Percentiles rank a stretch among this genome's conserved stretches.
These are phyloP conservation scores for Lydus trimaculatus DNA, from an alignment of 2,888 invertebrate genomes.

Conservation along the genomic window DNA sequence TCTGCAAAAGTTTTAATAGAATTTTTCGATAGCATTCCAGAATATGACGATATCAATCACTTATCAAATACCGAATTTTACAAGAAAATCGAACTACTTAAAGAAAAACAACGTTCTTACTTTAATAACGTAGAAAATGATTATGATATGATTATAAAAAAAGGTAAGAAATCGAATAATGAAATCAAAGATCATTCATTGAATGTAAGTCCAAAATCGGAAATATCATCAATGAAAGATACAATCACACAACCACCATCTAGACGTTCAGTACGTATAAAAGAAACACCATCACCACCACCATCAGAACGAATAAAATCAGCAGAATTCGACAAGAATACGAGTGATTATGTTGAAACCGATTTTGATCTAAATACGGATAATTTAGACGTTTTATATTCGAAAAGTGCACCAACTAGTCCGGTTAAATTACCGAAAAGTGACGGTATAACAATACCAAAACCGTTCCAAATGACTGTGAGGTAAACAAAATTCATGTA, in stretches of 20 bases:
- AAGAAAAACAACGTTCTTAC: slow-evolving; percentile 67
- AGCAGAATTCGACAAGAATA: slow-evolving; percentile 43
- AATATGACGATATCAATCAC: slow-evolving; percentile 80
- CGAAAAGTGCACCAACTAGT: slow-evolving; percentile 68
- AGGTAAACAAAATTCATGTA: slow-evolving; percentile 61
- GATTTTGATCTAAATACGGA: slow-evolving; percentile 52
- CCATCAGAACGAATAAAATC: slow-evolving; percentile 45
- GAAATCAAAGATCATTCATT: slow-evolving; percentile 29
- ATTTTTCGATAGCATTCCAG: slow-evolving; percentile 81
- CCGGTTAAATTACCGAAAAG: slow-evolving; percentile 60
- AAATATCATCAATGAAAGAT: background rate
- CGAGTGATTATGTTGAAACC: slow-evolving; percentile 55
- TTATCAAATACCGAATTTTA: slow-evolving; percentile 79
- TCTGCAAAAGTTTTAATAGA: slow-evolving; percentile 70
- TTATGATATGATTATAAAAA: slow-evolving; percentile 42
- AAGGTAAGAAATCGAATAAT: too few relatives aligned
- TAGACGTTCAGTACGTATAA: slow-evolving; percentile 58
- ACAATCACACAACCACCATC: slow-evolving; percentile 50
- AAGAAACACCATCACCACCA: slow-evolving; percentile 46
- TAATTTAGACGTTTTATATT: slow-evolving; percentile 38
- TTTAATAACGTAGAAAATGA: slow-evolving; percentile 53
- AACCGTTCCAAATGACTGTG: slow-evolving; percentile 75
- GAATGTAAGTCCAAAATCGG: slow-evolving; percentile 3
- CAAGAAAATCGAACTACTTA: slow-evolving; percentile 71
- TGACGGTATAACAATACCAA: slow-evolving; percentile 66